These are phyloP conservation scores for Rhinichthys osculus DNA, from an alignment of 2,797 vertebrate genomes.

Conservation along the genomic window DNA sequence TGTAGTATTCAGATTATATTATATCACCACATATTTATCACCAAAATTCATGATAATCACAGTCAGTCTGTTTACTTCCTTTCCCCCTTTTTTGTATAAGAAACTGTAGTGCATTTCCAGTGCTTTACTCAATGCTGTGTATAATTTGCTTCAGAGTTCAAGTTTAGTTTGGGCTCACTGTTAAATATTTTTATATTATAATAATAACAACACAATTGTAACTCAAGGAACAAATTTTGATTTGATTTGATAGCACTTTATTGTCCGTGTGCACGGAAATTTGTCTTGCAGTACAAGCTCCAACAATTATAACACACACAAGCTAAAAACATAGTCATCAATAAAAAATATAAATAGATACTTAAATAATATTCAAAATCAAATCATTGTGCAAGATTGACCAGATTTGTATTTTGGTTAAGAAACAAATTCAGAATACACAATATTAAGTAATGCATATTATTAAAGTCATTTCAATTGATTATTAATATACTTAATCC, in stretches of 20 bases:
- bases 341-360: no score
- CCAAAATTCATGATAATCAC: neutral
- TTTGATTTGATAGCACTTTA: no score
- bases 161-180: neutral
- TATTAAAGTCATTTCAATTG: neutral
- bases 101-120: neutral
- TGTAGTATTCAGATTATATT: neutral
- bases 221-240: neutral
- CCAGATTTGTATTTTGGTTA: neutral
- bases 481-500: neutral
- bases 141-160: neutral
- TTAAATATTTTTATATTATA: neutral
- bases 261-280: no score
- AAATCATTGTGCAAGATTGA: neutral
- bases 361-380: neutral
- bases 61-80: neutral
- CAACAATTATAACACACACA: no score
- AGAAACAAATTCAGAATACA: neutral
- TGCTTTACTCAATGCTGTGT: neutral
- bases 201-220: neutral
- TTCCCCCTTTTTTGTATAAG: neutral
- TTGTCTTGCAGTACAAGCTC: no score
- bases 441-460: neutral
- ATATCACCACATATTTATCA: neutral
- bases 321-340: no score